These are phyloP conservation scores for Enteromius fasciolatus DNA, from an alignment of 2,797 vertebrate species.

Conservation along the genomic window DNA sequence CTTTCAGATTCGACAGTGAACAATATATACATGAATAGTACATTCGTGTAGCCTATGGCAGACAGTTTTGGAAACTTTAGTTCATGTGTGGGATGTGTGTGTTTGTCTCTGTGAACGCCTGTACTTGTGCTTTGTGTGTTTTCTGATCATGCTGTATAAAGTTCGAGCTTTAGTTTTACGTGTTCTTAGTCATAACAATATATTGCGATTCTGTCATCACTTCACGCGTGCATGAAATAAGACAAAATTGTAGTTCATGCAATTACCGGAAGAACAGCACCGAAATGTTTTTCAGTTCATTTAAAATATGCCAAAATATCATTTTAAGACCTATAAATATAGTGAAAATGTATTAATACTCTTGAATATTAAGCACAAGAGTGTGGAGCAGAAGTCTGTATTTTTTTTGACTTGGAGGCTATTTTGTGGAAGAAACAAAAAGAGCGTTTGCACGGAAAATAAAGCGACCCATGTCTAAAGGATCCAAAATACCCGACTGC, in stretches of 20 bases:
- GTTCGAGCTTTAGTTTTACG: background rate
- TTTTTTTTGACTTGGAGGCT: background rate
- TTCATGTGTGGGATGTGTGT: background rate
- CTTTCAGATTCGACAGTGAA: constrained; percentile 1
- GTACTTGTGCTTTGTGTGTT: background rate
- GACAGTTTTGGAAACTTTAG: background rate
- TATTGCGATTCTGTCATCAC: background rate
- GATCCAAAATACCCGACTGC: constrained; percentile 7
- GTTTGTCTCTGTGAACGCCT: background rate
- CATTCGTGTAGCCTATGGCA: background rate
- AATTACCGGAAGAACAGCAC: background rate
- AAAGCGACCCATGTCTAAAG: background rate
- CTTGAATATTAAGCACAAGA: background rate
- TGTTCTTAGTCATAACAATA: constrained; percentile 2
- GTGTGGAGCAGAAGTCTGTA: background rate
- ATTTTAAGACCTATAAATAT: background rate
- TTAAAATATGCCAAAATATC: background rate
- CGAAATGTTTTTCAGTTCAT: background rate
- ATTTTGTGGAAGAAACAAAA: background rate
- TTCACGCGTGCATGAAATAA: background rate
- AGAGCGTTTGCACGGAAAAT: background rate
- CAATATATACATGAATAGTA: background rate
- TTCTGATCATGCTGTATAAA: background rate
- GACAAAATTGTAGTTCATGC: background rate
- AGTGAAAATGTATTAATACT: background rate